Evolutionary conservation across 2,113 vertebrate genomes (phyloP).

Genomic region (Ailurus styani): DNA sequence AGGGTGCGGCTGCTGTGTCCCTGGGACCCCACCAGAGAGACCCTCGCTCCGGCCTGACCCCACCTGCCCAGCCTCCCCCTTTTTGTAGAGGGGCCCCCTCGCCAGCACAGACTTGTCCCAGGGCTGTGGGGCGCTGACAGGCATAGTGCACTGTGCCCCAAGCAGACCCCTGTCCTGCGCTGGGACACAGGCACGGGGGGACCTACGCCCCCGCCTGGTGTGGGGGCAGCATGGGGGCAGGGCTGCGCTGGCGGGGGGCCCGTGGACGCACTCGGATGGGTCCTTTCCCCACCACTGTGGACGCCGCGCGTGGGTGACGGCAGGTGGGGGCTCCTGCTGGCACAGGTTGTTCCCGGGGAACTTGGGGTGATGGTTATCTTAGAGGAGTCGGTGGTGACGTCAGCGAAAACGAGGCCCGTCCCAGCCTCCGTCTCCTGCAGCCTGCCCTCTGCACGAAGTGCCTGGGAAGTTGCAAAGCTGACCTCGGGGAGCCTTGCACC

Average conservation of each 20-base stretch:
- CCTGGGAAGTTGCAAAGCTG: not conserved
- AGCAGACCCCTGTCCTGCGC: not conserved
- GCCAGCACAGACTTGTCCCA: not conserved
- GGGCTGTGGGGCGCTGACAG: accelerated
- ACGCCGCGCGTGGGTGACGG: accelerated
- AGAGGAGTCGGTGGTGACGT: not conserved
- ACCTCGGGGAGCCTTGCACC: not conserved
- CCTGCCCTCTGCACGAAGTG: not conserved
- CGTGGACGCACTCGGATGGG: not conserved
- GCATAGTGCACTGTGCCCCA: accelerated
- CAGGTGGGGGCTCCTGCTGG: accelerated
- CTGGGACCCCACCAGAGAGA: not conserved
- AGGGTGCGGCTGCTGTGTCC: not conserved
- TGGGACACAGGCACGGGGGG: not conserved
- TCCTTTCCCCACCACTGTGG: not conserved
- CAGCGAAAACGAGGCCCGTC: accelerated
- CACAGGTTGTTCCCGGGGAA: accelerated
- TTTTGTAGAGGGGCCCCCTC: not conserved
- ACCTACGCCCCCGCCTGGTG: too few relatives aligned
- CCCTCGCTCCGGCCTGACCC: not conserved
- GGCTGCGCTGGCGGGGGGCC: not conserved
- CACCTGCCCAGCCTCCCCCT: not conserved
- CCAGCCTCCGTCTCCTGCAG: not conserved
- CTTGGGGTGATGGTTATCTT: accelerated
- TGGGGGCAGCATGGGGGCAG: not conserved